A percentile compares a stretch with the other conserved stretches of the same genome.
phyloP scores from a whole-genome alignment of 2,113 vertebrate species.

The Xiphophorus hellerii region DNA sequence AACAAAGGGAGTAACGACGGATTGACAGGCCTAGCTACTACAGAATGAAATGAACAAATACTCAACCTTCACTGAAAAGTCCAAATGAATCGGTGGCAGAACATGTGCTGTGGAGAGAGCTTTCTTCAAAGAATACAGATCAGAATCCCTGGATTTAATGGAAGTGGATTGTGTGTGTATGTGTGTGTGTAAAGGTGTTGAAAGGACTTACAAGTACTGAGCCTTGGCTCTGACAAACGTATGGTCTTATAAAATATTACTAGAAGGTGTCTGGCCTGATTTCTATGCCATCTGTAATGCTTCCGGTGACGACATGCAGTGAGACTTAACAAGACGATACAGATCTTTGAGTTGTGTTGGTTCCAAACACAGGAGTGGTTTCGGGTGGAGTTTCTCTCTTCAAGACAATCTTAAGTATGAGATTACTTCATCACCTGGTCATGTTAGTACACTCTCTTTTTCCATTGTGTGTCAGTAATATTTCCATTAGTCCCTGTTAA shows the following conservation, averaged over 20 bases:
- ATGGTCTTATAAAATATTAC: slow-evolving; percentile 45
- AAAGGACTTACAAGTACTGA: slow-evolving; percentile 21
- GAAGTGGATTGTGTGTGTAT: slow-evolving; percentile 7
- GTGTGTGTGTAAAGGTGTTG: neutral
- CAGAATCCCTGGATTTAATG: slow-evolving; percentile 21
- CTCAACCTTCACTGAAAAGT: slow-evolving; percentile 52
- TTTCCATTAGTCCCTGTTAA: slow-evolving; percentile 12
- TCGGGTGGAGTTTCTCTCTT: slow-evolving; percentile 31
- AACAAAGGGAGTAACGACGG: slow-evolving; percentile 16
- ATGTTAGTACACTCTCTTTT: neutral
- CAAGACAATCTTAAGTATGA: slow-evolving; percentile 19
- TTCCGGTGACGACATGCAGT: slow-evolving; percentile 18
- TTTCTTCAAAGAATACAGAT: slow-evolving; percentile 65
- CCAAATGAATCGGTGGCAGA: slow-evolving; percentile 36
- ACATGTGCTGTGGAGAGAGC: slow-evolving; percentile 34
- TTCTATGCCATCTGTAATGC: slow-evolving; percentile 16
- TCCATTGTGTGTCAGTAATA: neutral
- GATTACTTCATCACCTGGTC: slow-evolving; percentile 41
- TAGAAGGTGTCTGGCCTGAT: slow-evolving; percentile 27
- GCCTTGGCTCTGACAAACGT: slow-evolving; percentile 41
- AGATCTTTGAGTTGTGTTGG: slow-evolving; percentile 31
- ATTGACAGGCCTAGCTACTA: slow-evolving; percentile 19
- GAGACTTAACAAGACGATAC: slow-evolving; percentile 48
- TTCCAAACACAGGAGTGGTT: slow-evolving; percentile 50
- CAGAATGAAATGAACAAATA: slow-evolving; percentile 48